Percentiles rank a stretch among this genome's conserved stretches.
phyloP scores from a whole-genome alignment of 2,888 invertebrate genomes.

The Eurytoma californica region DNA sequence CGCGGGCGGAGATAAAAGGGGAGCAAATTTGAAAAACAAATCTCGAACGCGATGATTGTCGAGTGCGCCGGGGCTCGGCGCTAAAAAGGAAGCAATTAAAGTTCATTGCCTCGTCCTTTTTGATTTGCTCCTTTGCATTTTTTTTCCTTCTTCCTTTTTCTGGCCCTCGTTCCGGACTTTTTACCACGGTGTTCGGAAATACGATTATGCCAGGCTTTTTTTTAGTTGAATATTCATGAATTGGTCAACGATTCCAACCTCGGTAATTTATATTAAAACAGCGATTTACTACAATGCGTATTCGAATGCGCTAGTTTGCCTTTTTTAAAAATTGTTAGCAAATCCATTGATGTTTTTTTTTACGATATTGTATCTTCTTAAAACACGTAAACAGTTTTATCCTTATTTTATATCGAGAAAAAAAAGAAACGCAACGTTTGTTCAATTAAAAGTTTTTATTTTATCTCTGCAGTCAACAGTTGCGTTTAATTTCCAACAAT shows the following conservation, averaged over 20 bases:
- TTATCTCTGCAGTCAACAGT: too few relatives aligned
- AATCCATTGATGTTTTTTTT: too few relatives aligned
- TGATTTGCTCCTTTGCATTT: background rate
- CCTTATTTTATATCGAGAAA: too few relatives aligned
- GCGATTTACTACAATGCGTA: too few relatives aligned
- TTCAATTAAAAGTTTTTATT: too few relatives aligned
- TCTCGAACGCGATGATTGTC: conserved; percentile 15
- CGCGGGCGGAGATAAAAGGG: background rate
- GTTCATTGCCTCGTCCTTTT: conserved; percentile 14
- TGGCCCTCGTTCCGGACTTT: background rate
- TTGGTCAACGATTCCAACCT: background rate
- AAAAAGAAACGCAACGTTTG: too few relatives aligned
- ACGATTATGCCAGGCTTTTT: conserved; percentile 29
- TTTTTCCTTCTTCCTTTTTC: background rate
- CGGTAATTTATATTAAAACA: background rate
- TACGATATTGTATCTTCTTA: too few relatives aligned
- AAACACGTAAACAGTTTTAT: too few relatives aligned
- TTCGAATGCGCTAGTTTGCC: too few relatives aligned
- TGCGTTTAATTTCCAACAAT: too few relatives aligned
- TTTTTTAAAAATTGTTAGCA: too few relatives aligned
- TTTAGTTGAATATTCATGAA: conserved; percentile 36
- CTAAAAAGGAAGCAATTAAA: conserved; percentile 29
- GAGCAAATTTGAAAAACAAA: conserved; percentile 42
- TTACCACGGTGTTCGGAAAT: conserved; percentile 17
- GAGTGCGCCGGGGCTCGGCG: background rate